Evolutionary conservation across 2,888 invertebrate genomes (phyloP).

Genomic region (Bhutanitis thaidina): DNA sequence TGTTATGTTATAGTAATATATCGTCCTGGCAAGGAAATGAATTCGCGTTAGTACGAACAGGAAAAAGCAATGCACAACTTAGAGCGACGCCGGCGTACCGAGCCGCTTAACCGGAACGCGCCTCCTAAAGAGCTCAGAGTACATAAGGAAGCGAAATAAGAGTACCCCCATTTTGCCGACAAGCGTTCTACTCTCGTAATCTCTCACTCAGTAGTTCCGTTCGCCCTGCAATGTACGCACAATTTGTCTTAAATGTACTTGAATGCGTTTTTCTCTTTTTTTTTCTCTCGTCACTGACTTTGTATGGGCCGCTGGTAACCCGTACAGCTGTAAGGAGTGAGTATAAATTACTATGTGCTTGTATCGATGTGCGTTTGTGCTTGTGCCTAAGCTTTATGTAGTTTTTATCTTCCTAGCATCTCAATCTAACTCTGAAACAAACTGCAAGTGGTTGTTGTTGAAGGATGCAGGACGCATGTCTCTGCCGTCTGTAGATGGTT

Average conservation of each 20-base stretch:
- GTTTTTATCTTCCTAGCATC: conserved; percentile 65
- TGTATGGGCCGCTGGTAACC: conserved; percentile 85
- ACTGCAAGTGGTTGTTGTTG: conserved; percentile 69
- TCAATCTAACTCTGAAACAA: conserved; percentile 57
- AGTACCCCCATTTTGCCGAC: conserved; percentile 66
- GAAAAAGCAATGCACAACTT: conserved; percentile 67
- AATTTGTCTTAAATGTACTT: conserved; percentile 80
- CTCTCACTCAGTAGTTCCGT: conserved; percentile 80
- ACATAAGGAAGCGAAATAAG: conserved; percentile 71
- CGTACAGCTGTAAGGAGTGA: conserved; percentile 85
- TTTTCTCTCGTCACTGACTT: conserved; percentile 83
- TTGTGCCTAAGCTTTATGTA: conserved; percentile 75
- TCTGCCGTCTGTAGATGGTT: conserved; percentile 41
- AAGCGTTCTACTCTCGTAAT: conserved; percentile 79
- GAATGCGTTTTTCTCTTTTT: conserved; percentile 81
- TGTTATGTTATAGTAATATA: neutral
- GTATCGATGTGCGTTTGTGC: conserved; percentile 75
- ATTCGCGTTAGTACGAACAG: conserved; percentile 48
- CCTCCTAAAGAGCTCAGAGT: conserved; percentile 71
- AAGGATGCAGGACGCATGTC: conserved; percentile 55
- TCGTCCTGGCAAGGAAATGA: conserved; percentile 37
- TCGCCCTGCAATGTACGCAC: conserved; percentile 81
- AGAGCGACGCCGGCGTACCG: conserved; percentile 54
- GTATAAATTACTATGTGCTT: conserved; percentile 83
- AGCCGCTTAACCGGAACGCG: conserved; percentile 69